phyloP scores from a whole-genome alignment of 23 tunicate genomes.

The Pegea sp. region DNA sequence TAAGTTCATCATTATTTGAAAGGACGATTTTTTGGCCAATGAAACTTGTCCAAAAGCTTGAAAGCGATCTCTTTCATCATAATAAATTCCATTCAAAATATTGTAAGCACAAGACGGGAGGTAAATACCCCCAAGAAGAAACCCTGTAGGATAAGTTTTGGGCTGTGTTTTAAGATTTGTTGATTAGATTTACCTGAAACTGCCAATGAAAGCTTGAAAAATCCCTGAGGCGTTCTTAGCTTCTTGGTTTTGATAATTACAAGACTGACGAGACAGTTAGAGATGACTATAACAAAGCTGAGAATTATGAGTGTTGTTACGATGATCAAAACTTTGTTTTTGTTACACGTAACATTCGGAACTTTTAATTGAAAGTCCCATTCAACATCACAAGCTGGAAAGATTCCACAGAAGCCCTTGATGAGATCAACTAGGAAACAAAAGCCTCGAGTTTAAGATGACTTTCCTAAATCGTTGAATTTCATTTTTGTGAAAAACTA shows the following conservation, averaged over 20 bases:
- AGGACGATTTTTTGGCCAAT: not conserved
- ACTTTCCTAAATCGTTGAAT: too few relatives aligned
- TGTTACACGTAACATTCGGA: slow-evolving; percentile 23
- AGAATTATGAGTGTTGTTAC: slow-evolving; percentile 16
- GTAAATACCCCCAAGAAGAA: not conserved
- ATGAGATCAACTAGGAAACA: not conserved
- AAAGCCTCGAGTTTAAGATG: too few relatives aligned
- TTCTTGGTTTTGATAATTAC: slow-evolving; percentile 24
- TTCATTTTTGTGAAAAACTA: too few relatives aligned
- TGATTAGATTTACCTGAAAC: slow-evolving; percentile 26
- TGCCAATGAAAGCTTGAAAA: slow-evolving; percentile 65
- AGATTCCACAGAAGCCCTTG: not conserved
- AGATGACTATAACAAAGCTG: slow-evolving; percentile 12
- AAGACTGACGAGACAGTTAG: slow-evolving; percentile 34
- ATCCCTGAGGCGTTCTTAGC: slow-evolving; percentile 66
- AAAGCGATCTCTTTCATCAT: not conserved
- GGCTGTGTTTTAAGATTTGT: too few relatives aligned
- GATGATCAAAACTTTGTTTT: slow-evolving; percentile 8
- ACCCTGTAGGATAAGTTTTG: not conserved
- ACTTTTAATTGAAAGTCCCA: not conserved
- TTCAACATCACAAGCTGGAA: slow-evolving; percentile 1
- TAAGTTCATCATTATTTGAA: not conserved
- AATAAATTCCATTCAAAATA: not conserved
- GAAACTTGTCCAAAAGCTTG: not conserved
- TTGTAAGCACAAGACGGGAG: slow-evolving; percentile 4